A percentile compares a stretch with the other conserved stretches of the same genome.
Evolutionary conservation across 2,888 invertebrate genomes (phyloP).

Genomic region (Eudasyphora cyanicolor): DNA sequence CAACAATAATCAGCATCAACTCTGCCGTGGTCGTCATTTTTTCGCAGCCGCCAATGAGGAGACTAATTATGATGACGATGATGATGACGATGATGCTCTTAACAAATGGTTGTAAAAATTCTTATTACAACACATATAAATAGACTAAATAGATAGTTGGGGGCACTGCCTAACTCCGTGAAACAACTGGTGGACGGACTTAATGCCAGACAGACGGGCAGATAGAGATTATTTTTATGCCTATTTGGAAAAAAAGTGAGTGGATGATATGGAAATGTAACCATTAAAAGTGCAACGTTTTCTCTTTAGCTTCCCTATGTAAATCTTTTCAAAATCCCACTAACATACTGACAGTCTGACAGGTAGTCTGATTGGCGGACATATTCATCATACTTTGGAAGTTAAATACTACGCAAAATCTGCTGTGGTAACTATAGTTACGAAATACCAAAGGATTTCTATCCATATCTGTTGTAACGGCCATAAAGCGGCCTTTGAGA

Average conservation of each 20-base stretch:
- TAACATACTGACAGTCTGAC: constrained; percentile 4
- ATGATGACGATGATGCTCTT: background rate
- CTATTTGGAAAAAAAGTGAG: constrained; percentile 25
- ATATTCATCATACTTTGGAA: background rate
- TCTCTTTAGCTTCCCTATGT: background rate
- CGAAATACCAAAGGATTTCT: background rate
- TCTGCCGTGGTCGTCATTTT: background rate
- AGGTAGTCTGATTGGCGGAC: background rate
- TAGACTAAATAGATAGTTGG: constrained; percentile 11
- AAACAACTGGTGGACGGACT: background rate
- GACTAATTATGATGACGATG: background rate
- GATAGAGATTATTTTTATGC: constrained; percentile 2
- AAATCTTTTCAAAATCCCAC: background rate
- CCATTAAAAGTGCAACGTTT: background rate
- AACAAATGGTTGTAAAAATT: constrained; percentile 32
- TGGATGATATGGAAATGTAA: constrained; percentile 3
- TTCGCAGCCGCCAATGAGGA: constrained; percentile 3
- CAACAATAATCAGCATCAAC: constrained; percentile 24
- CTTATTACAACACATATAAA: constrained; percentile 26
- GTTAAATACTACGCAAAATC: background rate
- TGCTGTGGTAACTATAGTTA: background rate
- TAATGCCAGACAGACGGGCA: background rate
- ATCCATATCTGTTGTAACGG: too few relatives aligned
- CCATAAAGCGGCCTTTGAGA: background rate
- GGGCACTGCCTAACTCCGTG: background rate